These are phyloP conservation scores for Pherbina coryleti DNA, from an alignment of 2,888 invertebrate species.

Conservation along the genomic window DNA sequence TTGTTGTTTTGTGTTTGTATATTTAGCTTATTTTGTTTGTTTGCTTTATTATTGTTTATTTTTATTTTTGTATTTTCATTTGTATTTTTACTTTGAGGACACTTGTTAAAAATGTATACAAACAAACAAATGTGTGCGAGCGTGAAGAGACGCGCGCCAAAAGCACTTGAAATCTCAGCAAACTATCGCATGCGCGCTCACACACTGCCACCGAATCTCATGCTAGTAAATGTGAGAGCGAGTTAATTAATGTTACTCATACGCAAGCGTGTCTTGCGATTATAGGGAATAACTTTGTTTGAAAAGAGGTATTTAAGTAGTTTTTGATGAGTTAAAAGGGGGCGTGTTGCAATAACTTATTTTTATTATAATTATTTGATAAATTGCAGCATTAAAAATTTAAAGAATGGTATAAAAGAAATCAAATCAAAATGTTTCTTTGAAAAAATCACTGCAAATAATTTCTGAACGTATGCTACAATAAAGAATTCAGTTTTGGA, in stretches of 20 bases:
- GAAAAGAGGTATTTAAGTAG: no score
- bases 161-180: not conserved
- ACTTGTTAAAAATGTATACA: conserved; percentile 45
- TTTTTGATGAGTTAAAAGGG: no score
- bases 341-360: no score
- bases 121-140: conserved; percentile 28
- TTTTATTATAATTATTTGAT: no score
- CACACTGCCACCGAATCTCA: not conserved
- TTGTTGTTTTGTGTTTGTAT: not conserved
- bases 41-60: not conserved
- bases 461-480: not conserved
- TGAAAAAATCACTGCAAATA: not conserved
- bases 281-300: not conserved
- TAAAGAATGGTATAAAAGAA: no score
- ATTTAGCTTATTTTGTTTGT: not conserved
- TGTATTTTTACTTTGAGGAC: conserved; percentile 45
- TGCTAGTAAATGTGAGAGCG: not conserved
- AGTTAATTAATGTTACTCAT: conserved; percentile 25
- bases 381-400: no score
- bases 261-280: conserved; percentile 26
- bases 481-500: not conserved
- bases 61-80: not conserved
- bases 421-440: not conserved
- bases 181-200: not conserved
- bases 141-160: not conserved